These are phyloP conservation scores for Leptinotarsa tumamoca DNA, from an alignment of 2,888 invertebrate species.

Conservation along the genomic window DNA sequence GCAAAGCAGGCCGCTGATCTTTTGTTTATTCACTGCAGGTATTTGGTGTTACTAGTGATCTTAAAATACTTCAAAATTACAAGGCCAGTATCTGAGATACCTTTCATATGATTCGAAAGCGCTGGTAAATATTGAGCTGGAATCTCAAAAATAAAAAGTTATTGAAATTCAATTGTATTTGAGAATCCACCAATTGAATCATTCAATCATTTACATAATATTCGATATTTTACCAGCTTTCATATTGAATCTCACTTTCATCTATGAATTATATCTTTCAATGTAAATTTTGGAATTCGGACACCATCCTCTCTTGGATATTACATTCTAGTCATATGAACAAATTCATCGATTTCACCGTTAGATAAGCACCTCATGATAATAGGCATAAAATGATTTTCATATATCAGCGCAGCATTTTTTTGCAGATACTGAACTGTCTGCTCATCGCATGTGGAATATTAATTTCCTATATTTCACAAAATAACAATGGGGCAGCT, in stretches of 20 bases:
- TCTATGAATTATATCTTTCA: not conserved
- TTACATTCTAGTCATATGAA: not conserved
- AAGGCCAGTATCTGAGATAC: too few relatives aligned
- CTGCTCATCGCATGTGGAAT: not conserved
- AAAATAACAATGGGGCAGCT: not conserved
- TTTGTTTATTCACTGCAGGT: too few relatives aligned
- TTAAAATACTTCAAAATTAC: too few relatives aligned
- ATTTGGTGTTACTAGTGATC: too few relatives aligned
- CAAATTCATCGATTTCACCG: not conserved
- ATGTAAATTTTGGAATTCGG: not conserved
- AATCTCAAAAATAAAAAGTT: too few relatives aligned
- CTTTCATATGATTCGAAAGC: too few relatives aligned
- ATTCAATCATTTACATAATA: too few relatives aligned
- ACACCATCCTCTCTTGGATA: not conserved
- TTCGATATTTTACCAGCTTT: not conserved
- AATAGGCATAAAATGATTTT: not conserved
- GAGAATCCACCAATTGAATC: too few relatives aligned
- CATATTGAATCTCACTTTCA: not conserved
- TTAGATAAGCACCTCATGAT: not conserved
- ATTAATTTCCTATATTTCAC: slow-evolving; percentile 15
- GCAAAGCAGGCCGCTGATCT: too few relatives aligned
- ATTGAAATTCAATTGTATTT: too few relatives aligned
- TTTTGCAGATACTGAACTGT: not conserved
- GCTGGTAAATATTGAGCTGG: too few relatives aligned
- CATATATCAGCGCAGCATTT: not conserved